Evolutionary conservation across 2,888 invertebrate species (phyloP), one percentile per base, ranked within the genome.

Genomic region (Idaea straminata): DNA sequence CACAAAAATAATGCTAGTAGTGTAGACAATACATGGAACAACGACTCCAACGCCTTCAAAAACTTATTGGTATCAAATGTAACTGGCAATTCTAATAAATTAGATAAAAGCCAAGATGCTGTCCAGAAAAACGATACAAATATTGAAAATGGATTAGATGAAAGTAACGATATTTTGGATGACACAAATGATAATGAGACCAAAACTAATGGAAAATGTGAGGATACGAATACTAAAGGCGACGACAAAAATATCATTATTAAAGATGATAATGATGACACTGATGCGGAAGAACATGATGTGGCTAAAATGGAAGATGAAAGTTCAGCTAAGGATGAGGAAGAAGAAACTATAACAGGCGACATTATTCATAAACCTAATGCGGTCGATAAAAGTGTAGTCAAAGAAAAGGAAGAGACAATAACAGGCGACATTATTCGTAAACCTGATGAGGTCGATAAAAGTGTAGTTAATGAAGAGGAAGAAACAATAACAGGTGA

Each of bases 31-130:
- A 25, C 3, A 3, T 25, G 25, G 25, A 3, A 25, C 25, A 25
- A 25, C 3, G 25, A 25, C 5, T 64, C 57, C 6, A 74, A 74
- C 66, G 63, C 72, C 35, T 66, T 71, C n/a, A 47, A 47, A 10
- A 47, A 47, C 47, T 7, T 47, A 13, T 64, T 65, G 38, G 64
- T 63, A 60, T 58, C 60, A 35, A 66, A 67, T 61, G 66, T 65
- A 60, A 69, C 69, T 64, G 25, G 64, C 7, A 69, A 57, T 61
- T 47, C 47, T 0, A 47, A 47, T 47, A 13, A 47, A 6, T 62
- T 47, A 59, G 65, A 67, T 61, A 64, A 66, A 64, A n/a, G 59
- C 57, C 47, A 69, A 71, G 62, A 7, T 47, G 13, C 10, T 47
- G 47, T 13, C 5, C 47, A 47, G 10, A 47, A 57, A n/a, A 61